Base-by-base conservation (phyloP, 2,113 vertebrate species). In the Acrocephalus kingi region DNA sequence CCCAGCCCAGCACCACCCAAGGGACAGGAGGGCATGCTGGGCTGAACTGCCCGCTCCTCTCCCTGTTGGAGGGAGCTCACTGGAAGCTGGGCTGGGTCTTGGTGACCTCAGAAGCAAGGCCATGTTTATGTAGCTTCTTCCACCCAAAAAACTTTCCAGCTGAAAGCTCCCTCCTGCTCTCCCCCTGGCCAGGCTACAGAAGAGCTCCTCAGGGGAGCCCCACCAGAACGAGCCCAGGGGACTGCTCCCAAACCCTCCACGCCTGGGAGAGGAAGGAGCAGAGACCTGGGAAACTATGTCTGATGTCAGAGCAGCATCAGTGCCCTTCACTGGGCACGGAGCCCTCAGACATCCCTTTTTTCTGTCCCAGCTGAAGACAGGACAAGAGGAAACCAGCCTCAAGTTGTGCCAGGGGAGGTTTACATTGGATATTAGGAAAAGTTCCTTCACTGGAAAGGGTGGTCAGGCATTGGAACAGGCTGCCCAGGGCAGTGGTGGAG, bases 241-340 rank as follows among this genome's bases (percentile, higher is more conserved):
- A 48, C 10, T 1, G 2, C 27, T 72, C 54, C 48, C 21, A 81
- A 66, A 77, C 4, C 13, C 24, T 52, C 27, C 41, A 9, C 0
- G 0, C 22, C 37, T 7, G 27, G 22, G 22, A 56, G 45, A 71
- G 56, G 43, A 71, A 81, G 43, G 51, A 91, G 54, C 33, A 76
- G 49, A 63, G 56, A n/a, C 6, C 28, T 15, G 30, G 64, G 37
- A 31, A 35, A 1, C 27, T 7, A 1, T 9, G 11, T 46, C 45
- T 77, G 64, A 48, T 3, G 8, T 41, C 49, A 66, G 18, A 22
- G 5, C 56, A 62, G 27, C 49, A 54, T 27, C 52, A 21, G 20
- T n/a, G 4, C 39, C 72, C 66, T 55, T 49, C 61, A 35, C 1
- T 0, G 3, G 13, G 13, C 30, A 46, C 1, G 0, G 43, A 35